Evolutionary conservation across 2,797 vertebrate genomes (phyloP), one percentile per base, ranked within the genome.

Genomic region (Okamejei kenojei): DNA sequence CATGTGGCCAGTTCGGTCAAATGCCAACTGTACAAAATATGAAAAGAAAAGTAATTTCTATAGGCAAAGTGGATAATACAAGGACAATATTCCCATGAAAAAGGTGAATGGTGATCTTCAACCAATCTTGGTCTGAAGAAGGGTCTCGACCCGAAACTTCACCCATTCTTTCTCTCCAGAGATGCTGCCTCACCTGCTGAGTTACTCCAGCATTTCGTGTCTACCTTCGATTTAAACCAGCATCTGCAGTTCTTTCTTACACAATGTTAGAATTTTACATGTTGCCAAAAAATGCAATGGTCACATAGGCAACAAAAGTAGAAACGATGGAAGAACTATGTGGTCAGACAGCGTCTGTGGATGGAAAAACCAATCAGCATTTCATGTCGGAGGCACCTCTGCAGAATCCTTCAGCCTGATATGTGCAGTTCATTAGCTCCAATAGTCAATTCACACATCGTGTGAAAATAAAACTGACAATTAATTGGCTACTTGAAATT

Each of bases 361-460:
- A 21, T 5, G 21, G 1, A 73, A 21, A 73, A 73, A 73, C 23
- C 0, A 73, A 7, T 21, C 71, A 19, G 23, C 71, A 23, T 73
- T 19, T 26, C 19, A 21, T 73, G 21, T 73, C 6, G 19, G 19
- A 21, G 6, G 4, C 19, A 21, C 71, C 23, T 73, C 19, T 21
- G 1, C 17, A 21, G 2, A 73, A 26, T 21, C 71, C 19, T 73
- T 73, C 71, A 21, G 2, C 71, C 19, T 93, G 95, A 95, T 94
- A 95, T 81, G 94, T 94, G 93, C 94, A 95, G 95, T 96, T 97
- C 95, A 96, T 96, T 96, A 97, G 94, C 93, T 88, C 93, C 94
- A 96, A 95, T 95, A 94, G 95, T 96, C 95, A 94, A 94, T 95
- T 93, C 94, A 95, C 95, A 95, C 95, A 95, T 96, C 96, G 93